These are phyloP conservation scores for Dusona sp. DNA, from an alignment of 2,888 invertebrate species.

Conservation along the genomic window DNA sequence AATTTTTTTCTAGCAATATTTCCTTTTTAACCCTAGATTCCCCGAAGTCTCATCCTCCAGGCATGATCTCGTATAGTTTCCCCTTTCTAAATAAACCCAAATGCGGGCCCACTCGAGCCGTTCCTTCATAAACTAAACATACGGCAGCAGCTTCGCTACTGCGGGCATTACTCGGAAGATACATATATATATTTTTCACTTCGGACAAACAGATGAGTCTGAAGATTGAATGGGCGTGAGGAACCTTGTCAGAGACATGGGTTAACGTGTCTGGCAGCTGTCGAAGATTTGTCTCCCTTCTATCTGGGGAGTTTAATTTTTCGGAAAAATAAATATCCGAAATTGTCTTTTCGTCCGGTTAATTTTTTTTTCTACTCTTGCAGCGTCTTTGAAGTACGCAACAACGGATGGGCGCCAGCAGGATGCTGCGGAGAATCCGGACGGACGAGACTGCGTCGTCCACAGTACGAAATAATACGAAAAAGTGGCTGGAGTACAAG, in stretches of 20 bases:
- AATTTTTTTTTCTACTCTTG: constrained; percentile 51
- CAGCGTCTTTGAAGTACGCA: neutral
- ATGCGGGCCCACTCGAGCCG: constrained; percentile 17
- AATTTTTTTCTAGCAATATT: constrained; percentile 22
- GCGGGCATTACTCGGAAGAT: constrained; percentile 45
- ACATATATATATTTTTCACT: constrained; percentile 35
- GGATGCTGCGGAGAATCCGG: neutral
- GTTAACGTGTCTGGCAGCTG: constrained; percentile 58
- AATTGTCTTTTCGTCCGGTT: constrained; percentile 73
- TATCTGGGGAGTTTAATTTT: constrained; percentile 39
- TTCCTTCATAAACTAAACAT: constrained; percentile 62
- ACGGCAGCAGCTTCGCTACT: constrained; percentile 15
- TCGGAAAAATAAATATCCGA: constrained; percentile 57
- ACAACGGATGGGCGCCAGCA: constrained; percentile 9
- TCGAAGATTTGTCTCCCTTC: constrained; percentile 48
- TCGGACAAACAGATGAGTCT: constrained; percentile 55
- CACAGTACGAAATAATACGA: constrained; percentile 67
- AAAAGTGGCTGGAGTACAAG: constrained; percentile 7
- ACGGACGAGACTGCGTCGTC: constrained; percentile 65
- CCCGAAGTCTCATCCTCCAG: neutral
- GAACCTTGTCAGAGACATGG: neutral
- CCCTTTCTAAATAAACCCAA: constrained; percentile 50
- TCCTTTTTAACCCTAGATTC: neutral
- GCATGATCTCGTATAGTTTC: constrained; percentile 14
- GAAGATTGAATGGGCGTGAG: constrained; percentile 48